Base-by-base conservation (phyloP, 1,140 invertebrate genomes). In the Augochlora pura region DNA sequence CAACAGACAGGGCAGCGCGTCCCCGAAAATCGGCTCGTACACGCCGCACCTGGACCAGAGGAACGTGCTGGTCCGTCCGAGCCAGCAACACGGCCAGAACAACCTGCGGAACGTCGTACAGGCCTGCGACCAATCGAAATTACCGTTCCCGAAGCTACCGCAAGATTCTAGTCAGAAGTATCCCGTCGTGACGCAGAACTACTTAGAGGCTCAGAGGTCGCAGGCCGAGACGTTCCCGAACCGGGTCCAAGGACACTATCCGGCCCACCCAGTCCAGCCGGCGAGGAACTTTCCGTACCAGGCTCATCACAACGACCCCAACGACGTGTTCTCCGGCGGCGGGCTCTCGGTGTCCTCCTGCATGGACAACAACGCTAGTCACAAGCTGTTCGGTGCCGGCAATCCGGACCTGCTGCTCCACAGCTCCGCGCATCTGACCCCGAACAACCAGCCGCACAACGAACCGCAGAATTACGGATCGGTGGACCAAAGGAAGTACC, bases 1-100 rank as follows among this genome's bases (percentile, higher is more conserved):
- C 1, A 88, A 69, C 49, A 85, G 91, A 52, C 90, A 90, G 46
- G 77, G 84, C 14, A 87, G 82, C n/a, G 70, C 81, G 6, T 91
- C 91, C 38, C 89, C 91, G 2, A 87, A 90, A 68, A 66, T 82
- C 25, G 78, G 67, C 9, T 90, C 86, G 86, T 66, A 77, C 87
- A 27, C 85, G 38, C 38, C 80, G 23, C 70, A 87, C 75, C 39
- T 85, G n/a, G 87, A 91, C 23, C 89, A 90, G 52, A 82, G 82
- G 65, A 87, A 81, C 74, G 25, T 57, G 6, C 79, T 84, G 18
- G 63, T 83, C 27, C 81, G 88, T 16, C 86, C 78, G 42, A 90
- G 88, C 80, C 88, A 87, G 12, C 80, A 84, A 16, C 88, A 86
- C 7, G 63, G 69, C 2, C 49, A 16, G 0, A 86, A 85, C 66